These are phyloP conservation scores for Aviceda subcristata DNA, from an alignment of 2,113 vertebrate genomes.

Conservation along the genomic window DNA sequence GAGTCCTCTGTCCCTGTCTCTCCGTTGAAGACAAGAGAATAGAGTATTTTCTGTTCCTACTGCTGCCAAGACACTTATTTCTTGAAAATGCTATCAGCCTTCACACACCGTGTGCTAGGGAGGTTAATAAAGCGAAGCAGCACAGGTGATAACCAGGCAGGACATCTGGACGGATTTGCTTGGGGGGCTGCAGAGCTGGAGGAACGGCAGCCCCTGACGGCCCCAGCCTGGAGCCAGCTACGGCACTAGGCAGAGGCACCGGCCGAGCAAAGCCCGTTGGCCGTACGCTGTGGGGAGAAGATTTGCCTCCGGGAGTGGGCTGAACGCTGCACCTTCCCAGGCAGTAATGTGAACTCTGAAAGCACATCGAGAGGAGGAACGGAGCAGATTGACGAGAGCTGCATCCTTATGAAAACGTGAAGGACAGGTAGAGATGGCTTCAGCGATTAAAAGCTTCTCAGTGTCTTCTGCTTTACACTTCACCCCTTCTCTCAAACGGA, in stretches of 20 bases:
- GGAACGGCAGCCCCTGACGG: fast-evolving
- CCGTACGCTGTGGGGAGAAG: fast-evolving
- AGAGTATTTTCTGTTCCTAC: background rate
- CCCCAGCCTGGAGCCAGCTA: background rate
- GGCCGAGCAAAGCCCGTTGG: background rate
- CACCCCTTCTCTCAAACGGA: background rate
- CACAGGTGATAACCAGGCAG: background rate
- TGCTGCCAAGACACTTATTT: background rate
- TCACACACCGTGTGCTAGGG: background rate
- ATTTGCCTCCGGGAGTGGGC: fast-evolving
- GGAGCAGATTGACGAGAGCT: background rate
- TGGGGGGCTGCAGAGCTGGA: background rate
- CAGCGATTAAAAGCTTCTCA: background rate
- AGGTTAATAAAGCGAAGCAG: background rate
- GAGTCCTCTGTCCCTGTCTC: background rate
- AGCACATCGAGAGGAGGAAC: background rate
- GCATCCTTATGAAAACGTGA: background rate
- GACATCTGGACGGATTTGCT: background rate
- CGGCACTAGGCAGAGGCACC: fast-evolving
- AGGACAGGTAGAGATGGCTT: background rate
- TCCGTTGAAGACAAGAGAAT: background rate
- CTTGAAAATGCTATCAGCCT: background rate
- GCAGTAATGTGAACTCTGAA: background rate
- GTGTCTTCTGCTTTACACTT: background rate
- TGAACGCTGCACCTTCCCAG: background rate